These are phyloP conservation scores for Leptinotarsa rubiginosa DNA, from an alignment of 2,888 invertebrate genomes.

Conservation along the genomic window DNA sequence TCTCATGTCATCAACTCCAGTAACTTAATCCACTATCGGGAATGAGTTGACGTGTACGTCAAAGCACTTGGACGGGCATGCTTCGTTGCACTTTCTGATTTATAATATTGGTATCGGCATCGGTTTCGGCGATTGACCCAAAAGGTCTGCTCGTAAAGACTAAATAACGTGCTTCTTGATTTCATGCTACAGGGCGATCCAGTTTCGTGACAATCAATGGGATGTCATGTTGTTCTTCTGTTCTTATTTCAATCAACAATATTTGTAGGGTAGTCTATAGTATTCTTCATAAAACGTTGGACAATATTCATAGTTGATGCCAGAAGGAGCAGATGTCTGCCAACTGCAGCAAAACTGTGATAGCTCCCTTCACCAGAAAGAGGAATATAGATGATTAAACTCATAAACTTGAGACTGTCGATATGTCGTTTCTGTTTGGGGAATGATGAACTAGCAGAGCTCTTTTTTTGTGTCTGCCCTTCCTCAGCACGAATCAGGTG, in stretches of 20 bases:
- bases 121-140: slow-evolving; percentile 23
- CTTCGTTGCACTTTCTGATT: slow-evolving; percentile 32
- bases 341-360: too few relatives aligned
- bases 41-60: slow-evolving; percentile 60
- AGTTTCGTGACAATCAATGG: background rate
- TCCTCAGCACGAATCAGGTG: too few relatives aligned
- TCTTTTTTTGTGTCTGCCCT: too few relatives aligned
- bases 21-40: slow-evolving; percentile 60
- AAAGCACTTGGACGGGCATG: slow-evolving; percentile 39
- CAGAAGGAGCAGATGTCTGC: too few relatives aligned
- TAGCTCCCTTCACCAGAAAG: too few relatives aligned
- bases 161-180: slow-evolving; percentile 27
- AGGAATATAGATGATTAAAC: too few relatives aligned
- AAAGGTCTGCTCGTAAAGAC: slow-evolving; percentile 17
- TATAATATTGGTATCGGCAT: slow-evolving; percentile 23
- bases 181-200: slow-evolving; percentile 14
- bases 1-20: slow-evolving; percentile 57
- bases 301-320: background rate
- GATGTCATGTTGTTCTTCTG: background rate
- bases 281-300: background rate
- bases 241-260: background rate
- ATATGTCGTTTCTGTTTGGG: too few relatives aligned
- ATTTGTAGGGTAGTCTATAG: background rate
- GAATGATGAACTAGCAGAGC: too few relatives aligned
- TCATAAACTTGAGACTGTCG: too few relatives aligned